phyloP scores from a whole-genome alignment of 2,113 vertebrate genomes.

The Xyliphius kryptos region DNA sequence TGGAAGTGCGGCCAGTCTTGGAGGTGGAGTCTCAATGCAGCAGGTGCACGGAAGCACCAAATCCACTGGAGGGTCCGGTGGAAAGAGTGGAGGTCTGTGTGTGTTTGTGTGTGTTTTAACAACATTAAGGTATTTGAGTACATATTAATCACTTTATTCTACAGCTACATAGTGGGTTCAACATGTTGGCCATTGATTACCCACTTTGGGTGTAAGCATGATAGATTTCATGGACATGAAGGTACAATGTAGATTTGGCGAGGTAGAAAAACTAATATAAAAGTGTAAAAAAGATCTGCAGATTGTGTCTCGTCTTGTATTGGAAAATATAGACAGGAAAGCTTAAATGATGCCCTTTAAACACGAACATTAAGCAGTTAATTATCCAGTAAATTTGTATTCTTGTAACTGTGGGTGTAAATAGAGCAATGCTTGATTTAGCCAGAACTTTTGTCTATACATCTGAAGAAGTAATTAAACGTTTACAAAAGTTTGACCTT shows the following conservation, averaged over 20 bases:
- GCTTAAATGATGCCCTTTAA: not conserved
- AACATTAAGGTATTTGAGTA: not conserved
- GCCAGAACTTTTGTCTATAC: not conserved
- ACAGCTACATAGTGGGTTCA: no score
- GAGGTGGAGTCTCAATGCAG: constrained; percentile 76
- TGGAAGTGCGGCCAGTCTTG: constrained; percentile 72
- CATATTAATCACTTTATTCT: not conserved
- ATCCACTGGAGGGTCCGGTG: constrained; percentile 70
- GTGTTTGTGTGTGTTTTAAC: constrained; percentile 44
- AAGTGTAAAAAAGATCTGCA: not conserved
- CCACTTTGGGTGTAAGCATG: no score
- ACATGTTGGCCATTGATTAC: no score
- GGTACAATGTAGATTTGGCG: no score
- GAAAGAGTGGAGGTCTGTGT: constrained; percentile 83
- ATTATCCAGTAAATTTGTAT: not conserved
- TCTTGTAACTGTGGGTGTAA: not conserved
- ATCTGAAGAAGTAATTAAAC: no score
- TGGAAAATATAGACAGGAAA: not conserved
- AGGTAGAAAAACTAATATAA: not conserved
- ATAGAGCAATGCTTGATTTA: not conserved
- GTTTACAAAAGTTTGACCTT: no score
- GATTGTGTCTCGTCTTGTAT: not conserved
- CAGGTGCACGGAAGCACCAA: constrained; percentile 77
- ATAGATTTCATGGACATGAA: no score
- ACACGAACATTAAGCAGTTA: not conserved